These are phyloP conservation scores for Ophiothrix spiculata DNA, from an alignment of 35 echinoderm and acorn worm genomes.

Conservation along the genomic window DNA sequence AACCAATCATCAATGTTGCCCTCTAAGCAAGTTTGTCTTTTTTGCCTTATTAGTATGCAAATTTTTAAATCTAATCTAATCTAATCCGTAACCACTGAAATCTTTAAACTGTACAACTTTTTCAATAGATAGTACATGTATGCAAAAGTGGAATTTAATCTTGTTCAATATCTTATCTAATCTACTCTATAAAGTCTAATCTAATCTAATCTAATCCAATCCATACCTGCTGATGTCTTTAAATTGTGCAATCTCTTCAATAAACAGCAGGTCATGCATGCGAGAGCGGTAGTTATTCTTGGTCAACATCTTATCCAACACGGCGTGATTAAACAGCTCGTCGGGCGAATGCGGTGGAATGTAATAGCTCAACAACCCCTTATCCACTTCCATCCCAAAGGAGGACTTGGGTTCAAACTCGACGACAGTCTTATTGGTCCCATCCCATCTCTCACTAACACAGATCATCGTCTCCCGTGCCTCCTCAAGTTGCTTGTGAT, in stretches of 20 bases:
- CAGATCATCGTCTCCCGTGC: slow-evolving; percentile 55
- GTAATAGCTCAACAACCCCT: slow-evolving; percentile 60
- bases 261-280: slow-evolving; percentile 91
- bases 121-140: no score
- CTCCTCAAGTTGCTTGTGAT: slow-evolving; percentile 80
- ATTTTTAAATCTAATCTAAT: no score
- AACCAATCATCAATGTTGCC: no score
- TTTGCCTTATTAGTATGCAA: no score
- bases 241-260: slow-evolving; percentile 87
- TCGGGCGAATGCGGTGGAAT: slow-evolving; percentile 65
- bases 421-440: slow-evolving; percentile 64
- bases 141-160: no score
- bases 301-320: slow-evolving; percentile 79
- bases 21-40: no score
- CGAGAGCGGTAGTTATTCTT: slow-evolving; percentile 85
- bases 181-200: no score
- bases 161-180: no score
- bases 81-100: no score
- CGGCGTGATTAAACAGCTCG: slow-evolving; percentile 74
- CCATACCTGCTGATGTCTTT: slow-evolving; percentile 83
- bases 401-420: slow-evolving; percentile 48
- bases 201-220: not conserved
- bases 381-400: slow-evolving; percentile 74
- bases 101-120: no score
- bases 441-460: slow-evolving; percentile 75